Evolutionary conservation across 2,888 invertebrate genomes (phyloP).

Genomic region (Nemotelus nigrinus): DNA sequence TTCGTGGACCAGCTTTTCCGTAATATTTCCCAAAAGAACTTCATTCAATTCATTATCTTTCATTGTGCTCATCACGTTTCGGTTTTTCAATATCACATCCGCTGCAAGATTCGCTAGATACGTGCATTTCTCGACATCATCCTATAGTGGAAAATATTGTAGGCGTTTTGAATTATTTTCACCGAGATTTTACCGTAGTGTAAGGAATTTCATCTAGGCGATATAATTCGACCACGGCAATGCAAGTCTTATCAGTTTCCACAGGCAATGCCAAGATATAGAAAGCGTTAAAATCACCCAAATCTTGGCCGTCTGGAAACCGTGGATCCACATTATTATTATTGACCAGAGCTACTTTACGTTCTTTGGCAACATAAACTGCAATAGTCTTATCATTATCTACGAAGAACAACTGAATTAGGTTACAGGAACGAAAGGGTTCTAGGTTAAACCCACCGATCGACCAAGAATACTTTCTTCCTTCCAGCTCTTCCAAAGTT

Average conservation of each 20-base stretch:
- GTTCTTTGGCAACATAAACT: conserved; percentile 69
- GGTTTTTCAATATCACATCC: conserved; percentile 67
- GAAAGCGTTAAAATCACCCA: conserved; percentile 63
- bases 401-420: neutral
- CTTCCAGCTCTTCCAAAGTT: neutral
- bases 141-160: no score
- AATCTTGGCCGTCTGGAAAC: conserved; percentile 69
- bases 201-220: conserved; percentile 64
- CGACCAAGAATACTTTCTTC: neutral
- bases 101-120: conserved; percentile 64
- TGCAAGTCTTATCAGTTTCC: conserved; percentile 69
- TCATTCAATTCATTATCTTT: conserved; percentile 71
- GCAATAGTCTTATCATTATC: conserved; percentile 63
- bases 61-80: conserved; percentile 67
- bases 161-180: no score
- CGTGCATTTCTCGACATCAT: conserved; percentile 38
- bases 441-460: neutral
- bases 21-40: conserved; percentile 48
- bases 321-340: conserved; percentile 69
- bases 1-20: no score
- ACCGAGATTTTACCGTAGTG: conserved; percentile 59
- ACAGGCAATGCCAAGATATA: conserved; percentile 71
- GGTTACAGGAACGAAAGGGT: no score
- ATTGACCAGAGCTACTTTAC: conserved; percentile 68
- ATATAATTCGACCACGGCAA: conserved; percentile 70